Evolutionary conservation across 2,113 vertebrate species (phyloP).

Genomic region (Artemisiospiza belli): DNA sequence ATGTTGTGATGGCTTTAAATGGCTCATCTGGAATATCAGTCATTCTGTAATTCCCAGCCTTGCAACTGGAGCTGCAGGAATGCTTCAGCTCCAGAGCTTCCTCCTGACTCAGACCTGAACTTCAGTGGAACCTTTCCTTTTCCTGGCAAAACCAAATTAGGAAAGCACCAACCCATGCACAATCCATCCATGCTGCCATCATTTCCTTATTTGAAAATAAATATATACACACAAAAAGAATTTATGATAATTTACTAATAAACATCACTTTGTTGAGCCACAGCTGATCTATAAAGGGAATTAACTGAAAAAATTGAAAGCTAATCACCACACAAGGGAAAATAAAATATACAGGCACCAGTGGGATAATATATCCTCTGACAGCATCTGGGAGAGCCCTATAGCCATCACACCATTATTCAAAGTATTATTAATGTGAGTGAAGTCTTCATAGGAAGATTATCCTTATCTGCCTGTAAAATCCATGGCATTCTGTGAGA

Average conservation of each 20-base stretch:
- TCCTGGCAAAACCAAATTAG: background rate
- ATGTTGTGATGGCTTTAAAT: background rate
- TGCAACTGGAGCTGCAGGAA: background rate
- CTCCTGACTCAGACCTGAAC: background rate
- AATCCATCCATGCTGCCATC: background rate
- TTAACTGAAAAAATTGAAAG: background rate
- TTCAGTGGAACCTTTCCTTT: background rate
- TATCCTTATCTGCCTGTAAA: background rate
- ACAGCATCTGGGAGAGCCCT: background rate
- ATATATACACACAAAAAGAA: background rate
- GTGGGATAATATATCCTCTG: background rate
- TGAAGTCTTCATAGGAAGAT: background rate
- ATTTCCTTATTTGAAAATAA: background rate
- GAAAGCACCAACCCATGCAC: background rate
- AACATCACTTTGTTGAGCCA: background rate
- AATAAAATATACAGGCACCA: background rate
- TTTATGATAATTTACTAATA: background rate
- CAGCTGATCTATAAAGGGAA: background rate
- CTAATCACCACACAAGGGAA: background rate
- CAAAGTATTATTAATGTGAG: background rate
- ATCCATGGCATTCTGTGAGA: background rate
- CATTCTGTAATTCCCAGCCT: background rate
- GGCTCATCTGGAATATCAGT: background rate
- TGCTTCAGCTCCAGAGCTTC: background rate
- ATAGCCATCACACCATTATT: background rate